Percentiles rank a stretch among this genome's conserved stretches.
phyloP scores from a whole-genome alignment of 2,113 vertebrate genomes.

The Speoplatyrhinus poulsoni region DNA sequence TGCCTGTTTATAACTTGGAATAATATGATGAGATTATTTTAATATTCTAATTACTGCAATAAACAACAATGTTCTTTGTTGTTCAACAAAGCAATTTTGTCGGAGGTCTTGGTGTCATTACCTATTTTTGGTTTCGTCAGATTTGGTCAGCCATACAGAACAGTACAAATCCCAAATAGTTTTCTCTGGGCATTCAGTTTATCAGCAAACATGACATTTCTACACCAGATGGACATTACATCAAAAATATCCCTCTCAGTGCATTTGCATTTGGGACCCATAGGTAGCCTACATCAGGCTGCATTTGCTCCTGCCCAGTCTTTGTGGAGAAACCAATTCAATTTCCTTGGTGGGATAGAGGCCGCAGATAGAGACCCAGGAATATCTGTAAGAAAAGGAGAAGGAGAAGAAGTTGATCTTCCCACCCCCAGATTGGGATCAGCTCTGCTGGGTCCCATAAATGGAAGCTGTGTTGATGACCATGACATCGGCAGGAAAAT shows the following conservation, averaged over 20 bases:
- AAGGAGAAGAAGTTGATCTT: conserved; percentile 17
- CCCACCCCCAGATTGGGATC: conserved; percentile 25
- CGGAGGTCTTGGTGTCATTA: conserved; percentile 31
- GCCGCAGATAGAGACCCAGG: conserved; percentile 39
- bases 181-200: conserved; percentile 52
- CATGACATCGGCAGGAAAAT: conserved; percentile 26
- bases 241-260: conserved; percentile 42
- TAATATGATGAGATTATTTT: conserved; percentile 33
- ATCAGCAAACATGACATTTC: conserved; percentile 64
- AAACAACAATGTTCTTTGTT: conserved; percentile 50
- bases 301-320: conserved; percentile 31
- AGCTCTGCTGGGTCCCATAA: conserved; percentile 18
- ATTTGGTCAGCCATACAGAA: conserved; percentile 19
- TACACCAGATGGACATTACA: conserved; percentile 48
- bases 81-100: conserved; percentile 44
- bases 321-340: conserved; percentile 41
- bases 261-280: conserved; percentile 44
- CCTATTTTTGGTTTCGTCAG: conserved; percentile 37
- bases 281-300: conserved; percentile 9
- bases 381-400: conserved; percentile 17
- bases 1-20: not conserved
- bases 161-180: conserved; percentile 40
- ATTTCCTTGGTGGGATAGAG: conserved; percentile 56
- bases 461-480: not conserved
- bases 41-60: conserved; percentile 21